A percentile compares a stretch with the other conserved stretches of the same genome.
Conservation (phyloP, 1,140 invertebrate genomes). For the Drosophila aff. region DNA sequence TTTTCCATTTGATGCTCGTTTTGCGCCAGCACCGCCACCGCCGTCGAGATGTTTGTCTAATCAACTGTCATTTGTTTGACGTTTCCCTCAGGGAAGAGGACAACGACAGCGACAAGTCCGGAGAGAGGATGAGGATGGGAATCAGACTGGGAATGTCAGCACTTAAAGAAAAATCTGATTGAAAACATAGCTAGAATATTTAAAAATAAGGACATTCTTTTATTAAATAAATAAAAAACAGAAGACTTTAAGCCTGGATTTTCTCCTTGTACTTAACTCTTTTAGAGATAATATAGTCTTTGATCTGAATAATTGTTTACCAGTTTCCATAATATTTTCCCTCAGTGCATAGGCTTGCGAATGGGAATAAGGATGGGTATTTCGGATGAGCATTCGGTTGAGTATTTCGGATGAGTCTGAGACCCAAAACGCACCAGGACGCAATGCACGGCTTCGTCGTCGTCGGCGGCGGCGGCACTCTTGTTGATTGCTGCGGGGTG, state of each 20-base stretch:
- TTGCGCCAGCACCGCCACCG: slow-evolving; percentile 54
- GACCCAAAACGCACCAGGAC: slow-evolving; percentile 63
- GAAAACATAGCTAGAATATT: not conserved
- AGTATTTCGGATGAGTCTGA: slow-evolving; percentile 24
- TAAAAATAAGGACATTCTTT: not conserved
- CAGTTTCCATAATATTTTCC: not conserved
- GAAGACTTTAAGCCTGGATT: not conserved
- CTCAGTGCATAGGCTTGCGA: slow-evolving; percentile 10
- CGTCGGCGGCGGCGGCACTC: slow-evolving; percentile 58
- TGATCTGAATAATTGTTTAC: too few species aligned
- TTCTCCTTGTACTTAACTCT: too few species aligned
- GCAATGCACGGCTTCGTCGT: slow-evolving; percentile 53
- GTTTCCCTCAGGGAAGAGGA: slow-evolving; percentile 80
- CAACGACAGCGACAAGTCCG: slow-evolving; percentile 43
- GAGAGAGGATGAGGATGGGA: slow-evolving; percentile 23
- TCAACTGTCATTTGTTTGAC: slow-evolving; percentile 85
- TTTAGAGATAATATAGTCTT: too few species aligned
- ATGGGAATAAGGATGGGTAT: not conserved
- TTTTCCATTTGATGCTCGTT: slow-evolving; percentile 85
- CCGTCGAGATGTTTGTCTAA: slow-evolving; percentile 85
- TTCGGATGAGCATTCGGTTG: slow-evolving; percentile 3
- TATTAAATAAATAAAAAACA: not conserved
- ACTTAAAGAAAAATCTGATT: not conserved
- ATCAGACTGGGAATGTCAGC: slow-evolving; percentile 18
- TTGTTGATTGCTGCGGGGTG: slow-evolving; percentile 75